Evolutionary conservation across 2,797 vertebrate species (phyloP).

Genomic region (Naso thynnoides): DNA sequence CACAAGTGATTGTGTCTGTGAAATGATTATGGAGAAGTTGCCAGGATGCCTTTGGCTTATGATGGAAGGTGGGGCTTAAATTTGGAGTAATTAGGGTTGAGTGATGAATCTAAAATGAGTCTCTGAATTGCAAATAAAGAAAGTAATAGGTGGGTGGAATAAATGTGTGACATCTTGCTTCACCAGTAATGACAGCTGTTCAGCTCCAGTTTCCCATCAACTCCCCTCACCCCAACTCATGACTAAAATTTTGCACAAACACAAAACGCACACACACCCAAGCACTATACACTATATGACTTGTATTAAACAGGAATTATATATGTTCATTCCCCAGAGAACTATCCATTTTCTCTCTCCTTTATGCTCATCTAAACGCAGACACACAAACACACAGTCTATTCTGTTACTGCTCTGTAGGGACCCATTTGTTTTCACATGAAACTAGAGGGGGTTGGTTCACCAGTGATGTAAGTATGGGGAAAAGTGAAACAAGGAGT

Average conservation of each 20-base stretch:
- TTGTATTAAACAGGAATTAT: conserved; percentile 30
- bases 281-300: not conserved
- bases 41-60: not conserved
- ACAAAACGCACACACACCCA: not conserved
- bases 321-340: conserved; percentile 40
- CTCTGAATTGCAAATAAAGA: not conserved
- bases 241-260: not conserved
- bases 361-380: conserved; percentile 17
- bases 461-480: not conserved
- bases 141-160: conserved; percentile 8
- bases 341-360: conserved; percentile 3
- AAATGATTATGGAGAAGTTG: not conserved
- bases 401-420: conserved; percentile 42
- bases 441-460: conserved; percentile 25
- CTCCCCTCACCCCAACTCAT: not conserved
- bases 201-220: conserved; percentile 12
- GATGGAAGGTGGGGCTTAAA: not conserved
- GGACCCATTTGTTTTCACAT: conserved; percentile 48
- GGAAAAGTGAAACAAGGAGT: not conserved
- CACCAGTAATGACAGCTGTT: conserved; percentile 31
- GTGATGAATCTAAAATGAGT: conserved; percentile 13
- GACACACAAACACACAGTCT: conserved; percentile 11
- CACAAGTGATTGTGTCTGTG: not conserved
- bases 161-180: conserved; percentile 13
- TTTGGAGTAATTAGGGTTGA: conserved; percentile 16